Evolutionary conservation across 2,113 vertebrate species (phyloP).

Genomic region (Motacilla alba): DNA sequence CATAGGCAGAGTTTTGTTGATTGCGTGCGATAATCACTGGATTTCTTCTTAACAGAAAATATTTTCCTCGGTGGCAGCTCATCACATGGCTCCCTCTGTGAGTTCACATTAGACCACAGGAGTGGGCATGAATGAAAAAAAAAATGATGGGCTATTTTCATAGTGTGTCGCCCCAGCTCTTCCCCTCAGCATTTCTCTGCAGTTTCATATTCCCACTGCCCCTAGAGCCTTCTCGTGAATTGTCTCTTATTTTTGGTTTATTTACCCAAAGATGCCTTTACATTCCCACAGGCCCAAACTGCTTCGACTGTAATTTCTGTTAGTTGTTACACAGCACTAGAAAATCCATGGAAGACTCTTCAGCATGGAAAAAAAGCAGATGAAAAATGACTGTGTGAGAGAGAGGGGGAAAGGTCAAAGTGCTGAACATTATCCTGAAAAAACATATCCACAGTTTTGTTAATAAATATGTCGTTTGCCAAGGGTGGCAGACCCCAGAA

Average conservation of each 20-base stretch:
- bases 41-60: neutral
- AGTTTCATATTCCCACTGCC: neutral
- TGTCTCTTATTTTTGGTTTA: conserved; percentile 7
- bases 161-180: neutral
- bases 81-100: neutral
- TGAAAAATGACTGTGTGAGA: neutral
- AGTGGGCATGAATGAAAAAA: neutral
- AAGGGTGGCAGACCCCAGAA: neutral
- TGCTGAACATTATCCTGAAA: neutral
- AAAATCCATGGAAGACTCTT: neutral
- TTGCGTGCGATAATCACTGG: neutral
- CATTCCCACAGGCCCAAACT: neutral
- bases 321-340: neutral
- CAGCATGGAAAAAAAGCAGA: neutral
- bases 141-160: neutral
- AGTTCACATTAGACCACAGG: neutral
- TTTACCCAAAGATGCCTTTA: conserved; percentile 15
- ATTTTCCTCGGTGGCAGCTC: neutral
- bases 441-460: neutral
- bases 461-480: neutral
- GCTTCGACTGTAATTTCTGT: neutral
- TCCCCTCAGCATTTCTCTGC: neutral
- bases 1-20: neutral
- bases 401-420: neutral
- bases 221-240: neutral